Evolutionary conservation across 2,797 vertebrate genomes (phyloP).

Genomic region (Hypotaenidia okinawae): DNA sequence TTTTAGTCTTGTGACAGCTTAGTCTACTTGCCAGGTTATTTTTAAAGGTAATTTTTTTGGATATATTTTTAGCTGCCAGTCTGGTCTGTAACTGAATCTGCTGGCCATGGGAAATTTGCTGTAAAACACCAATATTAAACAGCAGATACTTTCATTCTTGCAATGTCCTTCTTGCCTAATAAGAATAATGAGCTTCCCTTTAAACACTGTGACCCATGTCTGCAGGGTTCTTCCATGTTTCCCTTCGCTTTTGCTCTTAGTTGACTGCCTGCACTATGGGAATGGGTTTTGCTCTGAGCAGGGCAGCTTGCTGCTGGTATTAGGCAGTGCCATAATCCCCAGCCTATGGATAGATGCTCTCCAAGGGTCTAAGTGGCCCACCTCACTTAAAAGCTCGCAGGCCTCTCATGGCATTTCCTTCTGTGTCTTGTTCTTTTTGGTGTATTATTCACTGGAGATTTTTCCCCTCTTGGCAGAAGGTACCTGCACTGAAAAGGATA

Average conservation of each 20-base stretch:
- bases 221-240: not conserved
- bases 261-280: not conserved
- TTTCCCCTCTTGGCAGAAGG: not conserved
- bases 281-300: not conserved
- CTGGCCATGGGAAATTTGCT: not conserved
- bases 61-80: not conserved
- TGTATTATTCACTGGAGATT: not conserved
- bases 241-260: not conserved
- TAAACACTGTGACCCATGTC: rapidly evolving
- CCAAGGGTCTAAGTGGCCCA: not conserved
- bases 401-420: not conserved
- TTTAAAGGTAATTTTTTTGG: not conserved
- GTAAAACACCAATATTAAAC: not conserved
- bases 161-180: not conserved
- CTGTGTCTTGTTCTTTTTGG: not conserved
- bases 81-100: not conserved
- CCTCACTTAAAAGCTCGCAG: not conserved
- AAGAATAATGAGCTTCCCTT: not conserved
- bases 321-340: not conserved
- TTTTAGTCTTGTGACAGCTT: not conserved
- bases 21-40: not conserved
- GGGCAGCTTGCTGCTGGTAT: not conserved
- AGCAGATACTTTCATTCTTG: not conserved
- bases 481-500: not conserved
- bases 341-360: not conserved